These are phyloP conservation scores for Stenodema calcarata DNA, from an alignment of 2,888 invertebrate species.

Conservation along the genomic window DNA sequence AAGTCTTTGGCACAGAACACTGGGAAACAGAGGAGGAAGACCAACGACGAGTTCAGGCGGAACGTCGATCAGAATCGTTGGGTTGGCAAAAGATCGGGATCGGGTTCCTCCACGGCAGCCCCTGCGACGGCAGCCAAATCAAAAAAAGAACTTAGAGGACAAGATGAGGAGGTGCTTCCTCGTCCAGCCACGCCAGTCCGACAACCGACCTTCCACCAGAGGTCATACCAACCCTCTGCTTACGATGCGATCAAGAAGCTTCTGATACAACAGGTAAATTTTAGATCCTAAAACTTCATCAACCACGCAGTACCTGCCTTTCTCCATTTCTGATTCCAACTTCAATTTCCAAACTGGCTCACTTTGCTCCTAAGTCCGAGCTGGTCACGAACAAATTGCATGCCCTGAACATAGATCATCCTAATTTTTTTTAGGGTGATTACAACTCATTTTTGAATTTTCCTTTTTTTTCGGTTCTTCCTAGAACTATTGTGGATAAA, in stretches of 20 bases:
- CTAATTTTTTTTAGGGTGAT: no score
- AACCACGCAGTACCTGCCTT: no score
- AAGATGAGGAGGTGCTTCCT: slow-evolving; percentile 71
- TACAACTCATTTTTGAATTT: no score
- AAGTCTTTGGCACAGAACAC: slow-evolving; percentile 65
- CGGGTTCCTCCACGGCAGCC: slow-evolving; percentile 25
- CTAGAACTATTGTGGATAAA: no score
- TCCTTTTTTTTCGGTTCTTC: no score
- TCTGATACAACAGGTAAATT: slow-evolving; percentile 65
- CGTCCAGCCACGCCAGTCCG: slow-evolving; percentile 67
- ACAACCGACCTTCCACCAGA: slow-evolving; percentile 65
- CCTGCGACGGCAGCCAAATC: slow-evolving; percentile 52
- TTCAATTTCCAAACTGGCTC: no score
- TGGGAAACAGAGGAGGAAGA: slow-evolving; percentile 16
- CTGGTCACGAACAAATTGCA: no score
- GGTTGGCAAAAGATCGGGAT: slow-evolving; percentile 32
- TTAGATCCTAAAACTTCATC: no score
- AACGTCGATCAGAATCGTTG: slow-evolving; percentile 41
- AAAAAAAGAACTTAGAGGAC: slow-evolving; percentile 61
- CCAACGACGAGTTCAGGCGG: background rate
- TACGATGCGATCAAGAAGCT: slow-evolving; percentile 68
- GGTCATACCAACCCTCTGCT: slow-evolving; percentile 62
- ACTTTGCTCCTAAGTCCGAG: no score
- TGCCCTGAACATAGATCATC: no score
- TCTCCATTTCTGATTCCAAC: no score